A percentile compares a stretch with the other conserved stretches of the same genome.
Evolutionary conservation across 2,797 vertebrate species (phyloP).

Genomic region (Lerista edwardsae): DNA sequence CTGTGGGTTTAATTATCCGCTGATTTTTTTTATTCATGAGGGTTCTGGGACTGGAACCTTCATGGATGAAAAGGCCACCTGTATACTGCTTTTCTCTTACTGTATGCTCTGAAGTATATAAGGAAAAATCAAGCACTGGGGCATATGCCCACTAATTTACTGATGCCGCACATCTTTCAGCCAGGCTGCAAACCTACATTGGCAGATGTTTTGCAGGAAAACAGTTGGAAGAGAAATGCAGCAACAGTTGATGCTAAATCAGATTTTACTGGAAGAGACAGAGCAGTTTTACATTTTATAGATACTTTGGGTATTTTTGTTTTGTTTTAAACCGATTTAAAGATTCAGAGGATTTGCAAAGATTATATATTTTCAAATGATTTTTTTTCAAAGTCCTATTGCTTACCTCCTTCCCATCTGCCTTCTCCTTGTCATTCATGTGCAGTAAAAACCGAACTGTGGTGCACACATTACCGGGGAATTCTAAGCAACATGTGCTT

Average conservation of each 20-base stretch:
- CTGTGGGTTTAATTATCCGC: too few species aligned
- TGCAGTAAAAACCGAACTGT: background rate
- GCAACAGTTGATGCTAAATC: background rate
- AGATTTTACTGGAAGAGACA: slow-evolving; percentile 43
- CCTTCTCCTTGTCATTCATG: slow-evolving; percentile 4
- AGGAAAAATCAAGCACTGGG: background rate
- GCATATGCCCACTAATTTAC: background rate
- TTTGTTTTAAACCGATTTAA: slow-evolving; percentile 47
- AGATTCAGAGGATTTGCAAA: slow-evolving; percentile 47
- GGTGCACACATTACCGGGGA: background rate
- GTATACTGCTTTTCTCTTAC: too few species aligned
- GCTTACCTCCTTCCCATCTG: background rate
- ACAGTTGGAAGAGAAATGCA: slow-evolving; percentile 14
- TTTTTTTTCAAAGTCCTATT: background rate
- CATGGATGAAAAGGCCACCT: too few species aligned
- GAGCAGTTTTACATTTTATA: slow-evolving; percentile 24
- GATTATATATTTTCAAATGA: slow-evolving; percentile 6
- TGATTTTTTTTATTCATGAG: too few species aligned
- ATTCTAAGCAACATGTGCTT: background rate
- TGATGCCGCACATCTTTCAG: background rate
- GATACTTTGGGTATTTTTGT: slow-evolving; percentile 32
- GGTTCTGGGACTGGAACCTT: too few species aligned
- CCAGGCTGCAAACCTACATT: background rate
- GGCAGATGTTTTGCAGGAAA: slow-evolving; percentile 49
- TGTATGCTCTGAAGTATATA: too few species aligned